phyloP scores from a whole-genome alignment of 1,140 invertebrate species.

The Subanguina moxae region DNA sequence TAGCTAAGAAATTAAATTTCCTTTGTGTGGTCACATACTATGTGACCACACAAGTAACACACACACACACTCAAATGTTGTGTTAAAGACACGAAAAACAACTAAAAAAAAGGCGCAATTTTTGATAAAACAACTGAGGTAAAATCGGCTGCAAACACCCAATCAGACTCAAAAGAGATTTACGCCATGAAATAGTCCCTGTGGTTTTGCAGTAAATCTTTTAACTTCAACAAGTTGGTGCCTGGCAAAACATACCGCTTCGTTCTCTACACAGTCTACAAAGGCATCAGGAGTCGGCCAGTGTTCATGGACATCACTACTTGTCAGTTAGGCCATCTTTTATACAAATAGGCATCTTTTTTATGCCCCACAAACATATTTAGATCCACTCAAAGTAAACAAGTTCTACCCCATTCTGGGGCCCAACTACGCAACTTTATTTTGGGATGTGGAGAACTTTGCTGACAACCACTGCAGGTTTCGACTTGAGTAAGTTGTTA shows the following conservation, averaged over 20 bases:
- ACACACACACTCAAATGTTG: no score
- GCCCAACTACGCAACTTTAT: conserved; percentile 49
- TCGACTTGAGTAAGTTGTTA: conserved; percentile 44
- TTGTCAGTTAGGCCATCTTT: conserved; percentile 36
- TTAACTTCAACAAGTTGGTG: conserved; percentile 58
- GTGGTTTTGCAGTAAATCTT: conserved; percentile 50
- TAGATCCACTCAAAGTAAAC: conserved; percentile 56
- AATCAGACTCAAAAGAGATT: neutral
- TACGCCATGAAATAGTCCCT: no score
- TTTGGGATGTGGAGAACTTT: conserved; percentile 55
- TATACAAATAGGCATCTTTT: neutral
- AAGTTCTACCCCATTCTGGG: conserved; percentile 53
- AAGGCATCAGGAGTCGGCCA: conserved; percentile 50
- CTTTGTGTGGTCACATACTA: no score
- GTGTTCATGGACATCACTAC: conserved; percentile 52
- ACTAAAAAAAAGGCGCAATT: no score
- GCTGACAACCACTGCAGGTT: conserved; percentile 53
- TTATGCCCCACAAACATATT: conserved; percentile 12
- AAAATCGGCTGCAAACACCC: no score
- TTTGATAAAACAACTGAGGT: no score
- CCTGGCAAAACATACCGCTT: conserved; percentile 57
- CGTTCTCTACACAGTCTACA: conserved; percentile 51
- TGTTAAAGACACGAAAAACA: no score
- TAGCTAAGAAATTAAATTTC: no score
- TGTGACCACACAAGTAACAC: no score